These are phyloP conservation scores for Palythoa heliodiscus DNA, from an alignment of 92 coral and sea anemone genomes.

Conservation along the genomic window DNA sequence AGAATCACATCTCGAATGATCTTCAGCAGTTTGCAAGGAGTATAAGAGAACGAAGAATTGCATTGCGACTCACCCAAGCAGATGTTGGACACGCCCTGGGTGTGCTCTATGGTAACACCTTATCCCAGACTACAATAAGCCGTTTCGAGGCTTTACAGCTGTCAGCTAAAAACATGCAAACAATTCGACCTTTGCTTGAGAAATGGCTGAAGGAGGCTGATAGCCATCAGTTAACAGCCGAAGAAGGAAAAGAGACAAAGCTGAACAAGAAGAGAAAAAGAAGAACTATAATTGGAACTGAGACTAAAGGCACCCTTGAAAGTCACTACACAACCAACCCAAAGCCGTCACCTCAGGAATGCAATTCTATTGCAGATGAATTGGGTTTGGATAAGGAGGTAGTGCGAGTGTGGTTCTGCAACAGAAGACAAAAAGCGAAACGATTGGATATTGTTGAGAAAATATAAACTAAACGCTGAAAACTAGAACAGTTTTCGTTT, in stretches of 20 bases:
- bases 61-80: slow-evolving; percentile 38
- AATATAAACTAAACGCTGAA: background rate
- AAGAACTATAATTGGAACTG: slow-evolving; percentile 30
- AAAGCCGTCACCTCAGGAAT: slow-evolving; percentile 32
- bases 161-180: slow-evolving; percentile 41
- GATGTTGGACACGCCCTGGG: slow-evolving; percentile 40
- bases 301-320: slow-evolving; percentile 3
- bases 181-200: slow-evolving; percentile 31
- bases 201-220: slow-evolving; percentile 44
- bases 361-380: slow-evolving; percentile 12
- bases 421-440: slow-evolving; percentile 36
- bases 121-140: slow-evolving; percentile 40
- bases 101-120: slow-evolving; percentile 23
- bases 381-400: slow-evolving; percentile 44
- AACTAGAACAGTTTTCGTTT: no score
- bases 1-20: slow-evolving; percentile 12
- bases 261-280: slow-evolving; percentile 34
- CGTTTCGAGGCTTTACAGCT: slow-evolving; percentile 41
- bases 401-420: slow-evolving; percentile 36
- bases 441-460: slow-evolving; percentile 35
- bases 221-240: background rate
- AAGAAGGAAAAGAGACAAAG: slow-evolving; percentile 22
- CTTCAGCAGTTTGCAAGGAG: slow-evolving; percentile 41
- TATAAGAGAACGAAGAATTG: slow-evolving; percentile 31
- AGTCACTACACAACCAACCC: slow-evolving; percentile 23